Conservation (phyloP, 2,797 vertebrate genomes). For the Prionace glauca region DNA sequence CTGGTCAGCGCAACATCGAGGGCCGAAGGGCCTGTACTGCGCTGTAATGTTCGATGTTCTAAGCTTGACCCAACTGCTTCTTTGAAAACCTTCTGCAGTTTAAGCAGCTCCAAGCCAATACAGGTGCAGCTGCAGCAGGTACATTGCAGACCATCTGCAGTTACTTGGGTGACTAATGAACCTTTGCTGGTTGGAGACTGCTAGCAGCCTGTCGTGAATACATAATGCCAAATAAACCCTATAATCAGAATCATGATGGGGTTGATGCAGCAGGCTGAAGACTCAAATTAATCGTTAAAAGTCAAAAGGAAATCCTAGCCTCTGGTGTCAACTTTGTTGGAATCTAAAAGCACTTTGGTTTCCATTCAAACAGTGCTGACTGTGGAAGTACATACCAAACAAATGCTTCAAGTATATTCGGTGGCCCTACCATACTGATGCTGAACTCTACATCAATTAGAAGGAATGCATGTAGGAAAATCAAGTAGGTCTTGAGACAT, state of each 20-base stretch:
- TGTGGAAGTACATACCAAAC: not conserved
- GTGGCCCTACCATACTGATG: not conserved
- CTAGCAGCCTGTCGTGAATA: not conserved
- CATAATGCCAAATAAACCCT: not conserved
- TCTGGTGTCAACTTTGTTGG: not conserved
- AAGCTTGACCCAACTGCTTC: not conserved
- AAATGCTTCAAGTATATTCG: not conserved
- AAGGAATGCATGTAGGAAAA: not conserved
- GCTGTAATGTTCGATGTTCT: no score
- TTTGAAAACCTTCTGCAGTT: not conserved
- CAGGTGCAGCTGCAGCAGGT: not conserved
- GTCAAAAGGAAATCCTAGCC: not conserved
- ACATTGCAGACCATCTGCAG: not conserved
- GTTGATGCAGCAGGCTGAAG: not conserved
- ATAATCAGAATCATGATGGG: not conserved
- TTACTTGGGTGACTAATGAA: not conserved
- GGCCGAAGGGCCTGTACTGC: no score
- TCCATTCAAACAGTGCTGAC: not conserved
- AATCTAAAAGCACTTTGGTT: not conserved
- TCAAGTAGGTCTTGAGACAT: not conserved
- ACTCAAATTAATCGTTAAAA: not conserved
- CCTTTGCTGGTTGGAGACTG: not conserved
- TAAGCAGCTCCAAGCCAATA: not conserved
- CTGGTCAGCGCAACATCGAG: no score
- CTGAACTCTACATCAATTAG: not conserved